Conservation (phyloP, 2,113 vertebrate species). For the Ammodytes dubius region DNA sequence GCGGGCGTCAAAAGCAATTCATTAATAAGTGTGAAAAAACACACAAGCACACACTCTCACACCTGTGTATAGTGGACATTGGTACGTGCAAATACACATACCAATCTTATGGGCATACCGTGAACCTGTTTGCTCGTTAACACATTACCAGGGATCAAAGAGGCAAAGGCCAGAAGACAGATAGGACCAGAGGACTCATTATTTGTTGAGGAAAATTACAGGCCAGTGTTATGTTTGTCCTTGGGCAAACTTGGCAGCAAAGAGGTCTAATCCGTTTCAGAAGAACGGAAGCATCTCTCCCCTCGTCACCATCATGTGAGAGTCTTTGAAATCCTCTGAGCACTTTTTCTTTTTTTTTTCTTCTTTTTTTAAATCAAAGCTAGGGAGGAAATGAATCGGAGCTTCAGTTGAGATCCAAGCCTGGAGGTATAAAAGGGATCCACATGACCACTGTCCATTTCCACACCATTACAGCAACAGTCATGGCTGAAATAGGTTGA, state of each 20-base stretch:
- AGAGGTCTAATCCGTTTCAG: constrained; percentile 49
- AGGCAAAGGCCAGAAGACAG: constrained; percentile 49
- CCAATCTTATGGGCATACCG: constrained; percentile 71
- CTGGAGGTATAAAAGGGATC: constrained; percentile 73
- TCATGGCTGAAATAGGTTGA: constrained; percentile 79
- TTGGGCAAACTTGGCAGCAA: constrained; percentile 64
- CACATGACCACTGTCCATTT: constrained; percentile 81
- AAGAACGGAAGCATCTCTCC: constrained; percentile 56
- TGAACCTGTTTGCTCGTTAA: constrained; percentile 77
- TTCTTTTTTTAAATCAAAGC: constrained; percentile 60
- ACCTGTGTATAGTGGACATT: not conserved
- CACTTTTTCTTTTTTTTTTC: constrained; percentile 46
- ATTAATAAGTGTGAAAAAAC: constrained; percentile 85
- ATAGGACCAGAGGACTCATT: constrained; percentile 62
- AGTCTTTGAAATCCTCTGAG: constrained; percentile 72
- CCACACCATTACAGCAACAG: constrained; percentile 79
- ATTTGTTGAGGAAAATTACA: constrained; percentile 75
- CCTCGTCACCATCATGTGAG: constrained; percentile 72
- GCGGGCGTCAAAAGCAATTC: constrained; percentile 78
- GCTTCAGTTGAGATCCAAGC: constrained; percentile 73
- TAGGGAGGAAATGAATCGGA: constrained; percentile 70
- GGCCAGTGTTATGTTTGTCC: constrained; percentile 72
- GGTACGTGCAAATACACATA: constrained; percentile 65
- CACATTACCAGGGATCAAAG: constrained; percentile 83
- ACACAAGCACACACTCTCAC: constrained; percentile 65